Evolutionary conservation across 1,140 invertebrate species (phyloP), one percentile per base, ranked within the genome.

Genomic region (Drosophila baimaii): DNA sequence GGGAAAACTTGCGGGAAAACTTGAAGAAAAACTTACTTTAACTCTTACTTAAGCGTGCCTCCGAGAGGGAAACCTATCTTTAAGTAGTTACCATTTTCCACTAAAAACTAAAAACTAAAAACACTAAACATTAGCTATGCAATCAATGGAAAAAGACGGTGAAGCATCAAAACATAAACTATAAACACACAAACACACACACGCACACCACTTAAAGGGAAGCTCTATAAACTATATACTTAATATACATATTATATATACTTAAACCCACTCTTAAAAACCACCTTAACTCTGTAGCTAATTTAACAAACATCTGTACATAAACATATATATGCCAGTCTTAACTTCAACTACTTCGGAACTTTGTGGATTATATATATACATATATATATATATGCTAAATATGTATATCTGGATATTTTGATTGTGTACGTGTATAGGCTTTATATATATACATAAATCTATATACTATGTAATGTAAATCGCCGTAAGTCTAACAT

Each of bases 71-170:
- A 86, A 69, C 46, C 68, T 75, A 76, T 74, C 44, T 35, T 54
- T 88, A 88, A 80, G 79, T 89, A 88, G 84, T 84, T 80, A 51
- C 65, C 77, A 88, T 79, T 86, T 54, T 83, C 77, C 62, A 68
- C 73, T 52, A 52, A 61, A 46, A 77, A 68, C 76, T 73, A 58
- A 35, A 49, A 64, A 64, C 64, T 66, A 74, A 79, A 46, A 52
- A 27, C 39, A 62, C 52, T 88, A 89, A 37, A 64, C 51, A 47
- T 71, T 88, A 88, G 83, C 65, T 88, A 88, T 88, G 84, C 84
- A 88, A 88, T 84, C 84, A 88, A 88, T 88, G 83, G 83, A 88
- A 88, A 84, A 88, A 88, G 83, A 88, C 84, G 83, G 83, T 88
- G 83, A 88, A 88, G 83, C 78, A 79, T 49, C 39, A 47, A 46